A percentile compares a stretch with the other conserved stretches of the same genome.
Conservation (phyloP, 2,797 vertebrate species). For the Scleropages formosus region DNA sequence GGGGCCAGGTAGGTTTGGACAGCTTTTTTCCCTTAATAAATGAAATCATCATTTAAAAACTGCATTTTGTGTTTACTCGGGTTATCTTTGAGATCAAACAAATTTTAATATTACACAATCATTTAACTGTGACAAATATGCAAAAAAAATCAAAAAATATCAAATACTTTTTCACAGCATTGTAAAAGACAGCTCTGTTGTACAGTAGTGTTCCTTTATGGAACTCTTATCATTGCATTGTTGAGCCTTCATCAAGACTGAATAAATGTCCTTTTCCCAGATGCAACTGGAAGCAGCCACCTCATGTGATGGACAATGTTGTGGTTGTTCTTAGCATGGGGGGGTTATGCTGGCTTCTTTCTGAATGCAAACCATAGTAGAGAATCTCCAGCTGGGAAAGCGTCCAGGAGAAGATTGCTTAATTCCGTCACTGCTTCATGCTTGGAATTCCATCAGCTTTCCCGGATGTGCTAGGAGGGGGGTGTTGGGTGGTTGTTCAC, state of each 20-base stretch:
- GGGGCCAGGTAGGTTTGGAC: too few relatives aligned
- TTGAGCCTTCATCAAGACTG: neutral
- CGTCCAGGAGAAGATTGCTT: constrained; percentile 57
- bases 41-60: too few relatives aligned
- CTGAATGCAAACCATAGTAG: constrained; percentile 46
- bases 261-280: neutral
- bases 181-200: neutral
- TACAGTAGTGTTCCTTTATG: constrained; percentile 1
- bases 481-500: constrained; percentile 49
- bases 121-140: too few relatives aligned
- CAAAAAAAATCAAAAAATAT: too few relatives aligned
- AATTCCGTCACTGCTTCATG: constrained; percentile 67
- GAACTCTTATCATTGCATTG: constrained; percentile 25
- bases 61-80: too few relatives aligned
- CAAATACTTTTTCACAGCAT: too few relatives aligned
- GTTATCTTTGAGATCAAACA: too few relatives aligned
- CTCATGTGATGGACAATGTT: constrained; percentile 25
- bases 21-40: too few relatives aligned
- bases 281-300: neutral
- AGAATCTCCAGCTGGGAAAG: constrained; percentile 49
- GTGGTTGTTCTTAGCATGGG: constrained; percentile 34
- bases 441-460: constrained; percentile 68
- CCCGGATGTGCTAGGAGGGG: constrained; percentile 47
- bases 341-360: constrained; percentile 48
- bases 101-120: too few relatives aligned